Conservation (phyloP, 2,113 vertebrate species). For the Ceyx cyanopectus region DNA sequence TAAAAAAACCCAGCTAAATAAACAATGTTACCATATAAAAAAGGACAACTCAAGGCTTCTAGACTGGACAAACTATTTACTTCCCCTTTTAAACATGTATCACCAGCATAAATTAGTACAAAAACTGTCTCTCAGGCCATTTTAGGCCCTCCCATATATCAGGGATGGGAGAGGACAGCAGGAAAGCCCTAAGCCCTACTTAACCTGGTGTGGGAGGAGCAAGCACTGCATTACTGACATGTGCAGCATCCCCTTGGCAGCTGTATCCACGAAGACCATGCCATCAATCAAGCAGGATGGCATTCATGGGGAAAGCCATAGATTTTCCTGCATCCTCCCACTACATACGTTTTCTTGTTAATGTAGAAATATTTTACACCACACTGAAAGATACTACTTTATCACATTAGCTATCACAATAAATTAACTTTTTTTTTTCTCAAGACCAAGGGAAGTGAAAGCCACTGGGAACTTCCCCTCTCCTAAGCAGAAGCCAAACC, state of each 20-base stretch:
- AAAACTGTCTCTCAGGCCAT: neutral
- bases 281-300: neutral
- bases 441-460: accelerated
- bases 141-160: neutral
- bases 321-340: neutral
- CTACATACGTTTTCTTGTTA: neutral
- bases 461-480: neutral
- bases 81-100: accelerated
- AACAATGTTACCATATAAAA: neutral
- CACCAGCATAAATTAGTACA: neutral
- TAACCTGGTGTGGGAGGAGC: accelerated
- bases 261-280: neutral
- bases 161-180: neutral
- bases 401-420: neutral
- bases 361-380: neutral
- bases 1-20: neutral
- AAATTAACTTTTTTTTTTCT: neutral
- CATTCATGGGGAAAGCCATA: neutral
- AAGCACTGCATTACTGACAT: neutral
- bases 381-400: neutral
- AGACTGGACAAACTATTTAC: neutral
- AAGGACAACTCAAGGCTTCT: neutral
- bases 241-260: neutral
- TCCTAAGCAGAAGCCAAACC: neutral
- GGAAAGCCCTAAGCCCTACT: neutral